Base-by-base conservation (phyloP, 1,140 invertebrate species). In the Pogonomyrmex californicus region DNA sequence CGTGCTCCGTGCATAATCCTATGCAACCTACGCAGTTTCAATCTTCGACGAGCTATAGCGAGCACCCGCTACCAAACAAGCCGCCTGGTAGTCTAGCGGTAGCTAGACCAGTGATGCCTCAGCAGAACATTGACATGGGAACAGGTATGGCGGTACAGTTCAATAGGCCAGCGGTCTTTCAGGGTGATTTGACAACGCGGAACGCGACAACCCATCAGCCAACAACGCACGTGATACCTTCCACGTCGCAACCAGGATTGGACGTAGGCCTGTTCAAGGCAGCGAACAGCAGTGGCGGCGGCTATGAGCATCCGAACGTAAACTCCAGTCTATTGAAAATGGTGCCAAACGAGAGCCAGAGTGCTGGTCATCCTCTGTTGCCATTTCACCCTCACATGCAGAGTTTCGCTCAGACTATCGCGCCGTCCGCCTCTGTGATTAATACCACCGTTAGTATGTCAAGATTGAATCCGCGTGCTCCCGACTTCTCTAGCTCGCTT, bases 401-500 rank as follows among this genome's bases (percentile, higher is more conserved):
- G 76, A 96, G 93, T 81, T 96, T 93, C 75, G 91, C 95, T 1
- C 96, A 95, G 68, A 93, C 93, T 17, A 93, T 92, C 9, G 87
- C 91, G 14, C 94, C 95, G 12, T 92, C 94, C 1, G 91, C 92
- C 1, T 91, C 90, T 6, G 95, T 95, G 36, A 81, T 66, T n/a
- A 95, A 94, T 91, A 96, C 92, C 75, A 96, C 93, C 70, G 96
- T 96, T 86, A 96, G 95, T 88, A 97, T 97, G 95, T 98, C 98
- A 51, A 96, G 98, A 70, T 96, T 99, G 70, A 99, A 99, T 95
- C 98, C 98, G 1, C 97, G 98, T 91, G 98, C 98, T 30, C 98
- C 98, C 2, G 98, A 98, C 94, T 99, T 98, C 93, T 96, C 96
- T 0, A 96, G 95, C 70, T 95, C 95, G 12, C 79, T 96, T 6